phyloP scores from a whole-genome alignment of 64 coral and sea anemone species.

The Montipora foliosa region DNA sequence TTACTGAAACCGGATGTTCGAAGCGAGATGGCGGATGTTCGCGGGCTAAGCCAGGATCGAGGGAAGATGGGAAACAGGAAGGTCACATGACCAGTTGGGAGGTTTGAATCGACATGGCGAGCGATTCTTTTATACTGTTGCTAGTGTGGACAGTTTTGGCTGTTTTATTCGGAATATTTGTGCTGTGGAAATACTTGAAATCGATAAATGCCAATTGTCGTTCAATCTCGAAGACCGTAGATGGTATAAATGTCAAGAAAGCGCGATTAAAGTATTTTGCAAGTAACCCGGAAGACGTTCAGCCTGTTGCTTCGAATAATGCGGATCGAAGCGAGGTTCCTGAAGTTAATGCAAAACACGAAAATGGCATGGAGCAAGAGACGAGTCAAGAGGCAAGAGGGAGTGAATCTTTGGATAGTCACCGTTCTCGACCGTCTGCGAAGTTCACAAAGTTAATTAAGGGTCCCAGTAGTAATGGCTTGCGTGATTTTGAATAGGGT shows the following conservation, averaged over 20 bases:
- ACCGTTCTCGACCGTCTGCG: neutral
- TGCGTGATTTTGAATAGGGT: neutral
- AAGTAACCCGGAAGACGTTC: neutral
- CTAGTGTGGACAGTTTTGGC: slow-evolving; percentile 41
- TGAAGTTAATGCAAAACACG: neutral
- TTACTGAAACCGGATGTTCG: too few species aligned
- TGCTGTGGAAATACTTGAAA: slow-evolving; percentile 29
- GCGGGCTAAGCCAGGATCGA: too few species aligned
- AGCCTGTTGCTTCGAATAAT: neutral
- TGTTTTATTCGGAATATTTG: slow-evolving; percentile 33
- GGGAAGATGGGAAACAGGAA: too few species aligned
- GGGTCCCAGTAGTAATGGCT: neutral
- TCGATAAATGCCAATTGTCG: neutral
- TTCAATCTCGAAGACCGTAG: neutral
- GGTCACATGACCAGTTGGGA: too few species aligned
- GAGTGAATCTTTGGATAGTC: neutral
- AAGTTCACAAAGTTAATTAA: neutral
- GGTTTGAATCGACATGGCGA: slow-evolving; percentile 23
- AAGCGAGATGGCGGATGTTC: too few species aligned
- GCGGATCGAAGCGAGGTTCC: neutral
- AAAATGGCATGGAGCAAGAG: neutral
- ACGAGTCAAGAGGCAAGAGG: neutral
- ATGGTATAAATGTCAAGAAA: neutral
- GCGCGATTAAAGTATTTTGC: slow-evolving; percentile 39
- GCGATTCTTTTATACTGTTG: neutral